phyloP scores from a whole-genome alignment of 2,797 vertebrate species.

The Taenioides sp. region DNA sequence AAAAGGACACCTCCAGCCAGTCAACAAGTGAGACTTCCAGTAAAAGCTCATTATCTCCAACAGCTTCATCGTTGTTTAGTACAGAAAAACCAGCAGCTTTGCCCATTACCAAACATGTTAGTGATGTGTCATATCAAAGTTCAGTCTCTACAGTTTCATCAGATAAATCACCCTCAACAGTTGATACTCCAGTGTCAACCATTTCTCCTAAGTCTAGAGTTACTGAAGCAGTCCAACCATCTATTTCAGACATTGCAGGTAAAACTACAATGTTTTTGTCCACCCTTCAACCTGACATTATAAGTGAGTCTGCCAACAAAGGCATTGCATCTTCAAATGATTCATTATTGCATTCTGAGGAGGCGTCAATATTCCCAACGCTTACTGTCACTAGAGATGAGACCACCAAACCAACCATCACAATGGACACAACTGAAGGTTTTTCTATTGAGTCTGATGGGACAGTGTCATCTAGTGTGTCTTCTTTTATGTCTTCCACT shows the following conservation, averaged over 20 bases:
- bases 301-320: background rate
- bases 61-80: background rate
- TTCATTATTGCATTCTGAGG: constrained; percentile 18
- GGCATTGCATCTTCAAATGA: background rate
- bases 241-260: too few relatives aligned
- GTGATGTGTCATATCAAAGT: background rate
- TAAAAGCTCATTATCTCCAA: background rate
- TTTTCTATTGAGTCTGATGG: background rate
- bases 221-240: background rate
- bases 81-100: background rate
- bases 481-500: background rate
- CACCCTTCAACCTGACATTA: too few relatives aligned
- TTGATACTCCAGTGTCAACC: background rate
- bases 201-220: background rate
- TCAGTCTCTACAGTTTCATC: background rate
- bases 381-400: background rate
- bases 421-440: background rate
- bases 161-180: background rate
- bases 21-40: background rate
- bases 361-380: background rate
- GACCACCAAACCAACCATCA: background rate
- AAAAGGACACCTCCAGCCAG: background rate
- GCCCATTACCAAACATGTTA: background rate
- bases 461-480: background rate
- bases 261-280: too few relatives aligned